A percentile compares a stretch with the other conserved stretches of the same genome.
Conservation (phyloP, 2,113 vertebrate species). For the Theristicus caerulescens region DNA sequence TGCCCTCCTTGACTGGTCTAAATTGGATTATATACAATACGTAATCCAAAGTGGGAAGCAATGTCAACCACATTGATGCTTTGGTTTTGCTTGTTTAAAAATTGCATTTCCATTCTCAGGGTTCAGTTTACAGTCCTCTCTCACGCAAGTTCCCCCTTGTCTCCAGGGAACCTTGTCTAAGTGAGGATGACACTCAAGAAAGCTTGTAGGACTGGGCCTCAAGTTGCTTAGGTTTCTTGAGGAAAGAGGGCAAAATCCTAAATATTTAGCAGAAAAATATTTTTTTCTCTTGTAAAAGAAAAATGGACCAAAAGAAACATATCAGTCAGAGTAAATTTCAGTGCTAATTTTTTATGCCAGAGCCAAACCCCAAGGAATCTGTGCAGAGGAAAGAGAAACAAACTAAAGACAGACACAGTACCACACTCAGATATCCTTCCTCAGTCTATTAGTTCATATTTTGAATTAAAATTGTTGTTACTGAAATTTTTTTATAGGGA, state of each 20-base stretch:
- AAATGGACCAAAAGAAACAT: not conserved
- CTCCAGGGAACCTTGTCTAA: not conserved
- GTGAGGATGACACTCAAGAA: not conserved
- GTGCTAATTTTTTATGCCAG: not conserved
- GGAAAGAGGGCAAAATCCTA: not conserved
- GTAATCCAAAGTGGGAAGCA: constrained; percentile 49
- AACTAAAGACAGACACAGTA: not conserved
- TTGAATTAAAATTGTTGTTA: not conserved
- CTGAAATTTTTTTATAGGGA: not conserved
- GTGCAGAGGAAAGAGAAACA: not conserved
- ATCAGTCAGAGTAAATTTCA: not conserved
- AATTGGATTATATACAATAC: constrained; percentile 51
- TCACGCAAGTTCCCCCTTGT: constrained; percentile 1
- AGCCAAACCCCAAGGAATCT: not conserved
- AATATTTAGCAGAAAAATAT: not conserved
- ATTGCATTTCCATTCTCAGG: constrained; percentile 19
- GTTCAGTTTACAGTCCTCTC: constrained; percentile 26
- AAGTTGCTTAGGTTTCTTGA: not conserved
- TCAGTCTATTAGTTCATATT: not conserved
- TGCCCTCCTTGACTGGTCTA: constrained; percentile 19
- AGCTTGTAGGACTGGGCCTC: not conserved
- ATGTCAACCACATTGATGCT: constrained; percentile 37
- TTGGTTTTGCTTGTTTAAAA: constrained; percentile 50
- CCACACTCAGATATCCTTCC: not conserved
- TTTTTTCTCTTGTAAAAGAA: not conserved